A percentile compares a stretch with the other conserved stretches of the same genome.
These are phyloP conservation scores for Caenorhabditis sp. DNA, from an alignment of 2,888 invertebrate genomes.

Conservation along the genomic window DNA sequence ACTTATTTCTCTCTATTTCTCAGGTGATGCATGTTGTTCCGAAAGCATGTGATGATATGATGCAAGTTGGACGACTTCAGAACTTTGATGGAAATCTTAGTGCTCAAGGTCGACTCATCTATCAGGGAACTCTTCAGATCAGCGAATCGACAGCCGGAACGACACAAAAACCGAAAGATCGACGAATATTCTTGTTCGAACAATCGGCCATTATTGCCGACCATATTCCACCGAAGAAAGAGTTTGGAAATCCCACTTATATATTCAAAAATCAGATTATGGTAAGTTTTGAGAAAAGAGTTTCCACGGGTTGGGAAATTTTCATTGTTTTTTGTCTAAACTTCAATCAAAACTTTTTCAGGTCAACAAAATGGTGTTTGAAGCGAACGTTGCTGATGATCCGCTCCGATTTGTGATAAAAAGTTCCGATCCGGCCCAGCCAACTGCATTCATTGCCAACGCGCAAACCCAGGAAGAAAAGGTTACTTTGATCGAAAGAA, in stretches of 20 bases:
- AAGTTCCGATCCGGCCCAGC: constrained; percentile 75
- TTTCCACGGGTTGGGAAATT: too few species aligned
- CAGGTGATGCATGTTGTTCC: constrained; percentile 84
- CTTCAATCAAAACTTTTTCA: too few species aligned
- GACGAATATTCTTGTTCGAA: constrained; percentile 96
- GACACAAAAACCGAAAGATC: constrained; percentile 80
- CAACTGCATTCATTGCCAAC: constrained; percentile 82
- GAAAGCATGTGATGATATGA: constrained; percentile 97
- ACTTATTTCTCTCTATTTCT: too few species aligned
- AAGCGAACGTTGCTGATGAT: constrained; percentile 76
- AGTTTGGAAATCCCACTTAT: constrained; percentile 88
- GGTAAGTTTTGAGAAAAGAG: constrained; percentile 78
- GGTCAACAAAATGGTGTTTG: constrained; percentile 87
- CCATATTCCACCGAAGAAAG: constrained; percentile 83
- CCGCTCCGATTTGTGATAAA: constrained; percentile 81
- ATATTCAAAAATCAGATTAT: constrained; percentile 94
- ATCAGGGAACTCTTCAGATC: constrained; percentile 73
- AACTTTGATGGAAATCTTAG: constrained; percentile 97
- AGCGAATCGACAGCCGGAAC: constrained; percentile 71
- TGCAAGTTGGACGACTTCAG: constrained; percentile 90
- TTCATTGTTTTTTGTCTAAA: too few species aligned
- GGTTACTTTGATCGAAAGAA: constrained; percentile 5
- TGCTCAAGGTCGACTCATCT: constrained; percentile 89
- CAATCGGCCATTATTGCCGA: constrained; percentile 97
- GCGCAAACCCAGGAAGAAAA: constrained; percentile 80